Conservation (phyloP, 92 coral and sea anemone genomes). For the Isaurus tuberculatus region DNA sequence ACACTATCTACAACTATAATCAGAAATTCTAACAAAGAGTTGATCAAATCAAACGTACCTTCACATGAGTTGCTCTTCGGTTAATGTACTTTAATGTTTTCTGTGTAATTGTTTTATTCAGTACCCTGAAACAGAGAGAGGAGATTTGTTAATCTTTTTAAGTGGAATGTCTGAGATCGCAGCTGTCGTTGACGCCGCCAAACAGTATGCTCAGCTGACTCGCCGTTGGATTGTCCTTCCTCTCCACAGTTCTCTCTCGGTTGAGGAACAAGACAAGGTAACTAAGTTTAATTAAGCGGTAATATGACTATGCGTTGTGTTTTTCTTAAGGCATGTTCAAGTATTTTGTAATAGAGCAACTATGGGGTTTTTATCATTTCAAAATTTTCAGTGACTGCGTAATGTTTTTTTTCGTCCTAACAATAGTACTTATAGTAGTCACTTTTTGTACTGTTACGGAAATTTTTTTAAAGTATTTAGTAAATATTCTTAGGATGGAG, state of each 20-base stretch:
- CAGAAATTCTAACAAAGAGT: no score
- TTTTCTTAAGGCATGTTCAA: neutral
- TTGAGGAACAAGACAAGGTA: conserved; percentile 98
- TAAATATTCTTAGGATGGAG: no score
- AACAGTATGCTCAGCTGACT: conserved; percentile 95
- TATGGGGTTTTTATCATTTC: no score
- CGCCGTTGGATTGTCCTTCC: conserved; percentile 95
- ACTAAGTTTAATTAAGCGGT: no score
- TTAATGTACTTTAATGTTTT: neutral
- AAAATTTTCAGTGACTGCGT: no score
- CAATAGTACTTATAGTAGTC: no score
- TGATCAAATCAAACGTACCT: no score
- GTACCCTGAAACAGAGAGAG: conserved; percentile 92
- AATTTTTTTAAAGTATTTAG: no score
- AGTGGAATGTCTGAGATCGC: conserved; percentile 98
- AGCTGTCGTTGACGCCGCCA: conserved; percentile 96
- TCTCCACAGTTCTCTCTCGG: conserved; percentile 97
- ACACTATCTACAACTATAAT: no score
- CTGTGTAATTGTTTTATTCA: conserved; percentile 29
- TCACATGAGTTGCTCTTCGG: neutral
- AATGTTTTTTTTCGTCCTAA: no score
- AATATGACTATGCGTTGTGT: neutral
- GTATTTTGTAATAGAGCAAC: no score
- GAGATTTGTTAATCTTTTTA: conserved; percentile 88
- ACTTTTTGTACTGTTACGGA: no score